Evolutionary conservation across 1,140 invertebrate species (phyloP), one percentile per base, ranked within the genome.

Genomic region (Andrena cerasifolii): DNA sequence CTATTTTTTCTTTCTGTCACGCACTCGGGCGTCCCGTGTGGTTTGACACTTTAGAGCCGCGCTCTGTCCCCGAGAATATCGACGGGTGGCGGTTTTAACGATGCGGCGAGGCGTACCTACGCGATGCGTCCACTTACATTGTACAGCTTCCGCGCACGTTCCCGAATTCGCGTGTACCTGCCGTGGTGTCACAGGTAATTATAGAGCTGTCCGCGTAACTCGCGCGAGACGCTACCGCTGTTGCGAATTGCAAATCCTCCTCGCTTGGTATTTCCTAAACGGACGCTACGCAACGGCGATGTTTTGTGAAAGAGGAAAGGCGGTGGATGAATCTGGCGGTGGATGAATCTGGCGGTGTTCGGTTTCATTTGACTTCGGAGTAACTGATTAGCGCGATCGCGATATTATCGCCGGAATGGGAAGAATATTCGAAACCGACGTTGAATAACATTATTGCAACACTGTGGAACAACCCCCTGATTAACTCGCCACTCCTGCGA

Each of bases 11-110:
- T 53, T 49, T 73, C 61, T 59, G 59, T 24, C 31, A 33, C 4
- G 14, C 65, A 71, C 54, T 7, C 31, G 45, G 47, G 40, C 56
- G 43, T 28, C 61, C 36, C 54, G 54, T 58, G n/a, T 86, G 82
- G 88, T 89, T 88, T 86, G 84, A 89, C 80, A 87, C 83, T 87
- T 85, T 12, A 68, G 28, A 47, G 58, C 47, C 49, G 54, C 83
- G 80, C 86, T 88, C 89, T 90, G 87, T 87, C 80, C 85, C 10
- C 28, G 79, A 66, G 78, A 62, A 84, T 62, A 83, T 61, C 86
- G 84, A 89, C 84, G 86, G 73, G 87, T 89, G 67, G 65, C 62
- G 79, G 81, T n/a, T n/a, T n/a, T n/a, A n/a, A n/a, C n/a, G n/a
- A n/a, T n/a, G n/a, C n/a, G n/a, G n/a, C n/a, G n/a, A n/a, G n/a